Percentiles rank a stretch among this genome's conserved stretches.
Conservation (phyloP, 1,140 invertebrate genomes). For the Teleopsis dalmanni region DNA sequence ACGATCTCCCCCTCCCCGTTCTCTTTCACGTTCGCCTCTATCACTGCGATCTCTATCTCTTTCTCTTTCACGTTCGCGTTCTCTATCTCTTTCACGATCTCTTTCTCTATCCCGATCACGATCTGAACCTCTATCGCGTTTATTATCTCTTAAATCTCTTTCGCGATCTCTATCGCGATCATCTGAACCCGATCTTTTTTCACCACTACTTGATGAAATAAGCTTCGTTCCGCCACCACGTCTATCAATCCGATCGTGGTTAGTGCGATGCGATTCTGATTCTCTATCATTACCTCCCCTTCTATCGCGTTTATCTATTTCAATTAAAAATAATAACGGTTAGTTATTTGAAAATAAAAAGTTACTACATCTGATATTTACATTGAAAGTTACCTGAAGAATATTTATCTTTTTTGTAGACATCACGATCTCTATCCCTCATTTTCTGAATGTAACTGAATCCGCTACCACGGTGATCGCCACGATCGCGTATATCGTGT, state of each 20-base stretch:
- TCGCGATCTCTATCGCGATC: constrained; percentile 40
- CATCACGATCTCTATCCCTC: constrained; percentile 81
- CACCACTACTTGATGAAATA: constrained; percentile 36
- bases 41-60: constrained; percentile 33
- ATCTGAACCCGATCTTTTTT: constrained; percentile 40
- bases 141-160: constrained; percentile 30
- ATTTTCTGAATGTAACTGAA: constrained; percentile 68
- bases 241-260: constrained; percentile 64
- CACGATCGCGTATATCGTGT: constrained; percentile 52
- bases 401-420: constrained; percentile 85
- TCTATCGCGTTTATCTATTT: constrained; percentile 65
- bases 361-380: background rate
- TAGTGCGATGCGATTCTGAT: constrained; percentile 68
- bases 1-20: constrained; percentile 45
- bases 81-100: constrained; percentile 13
- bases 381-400: constrained; percentile 33
- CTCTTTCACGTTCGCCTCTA: constrained; percentile 26
- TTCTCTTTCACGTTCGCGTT: constrained; percentile 8
- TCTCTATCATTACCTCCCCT: constrained; percentile 56
- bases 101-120: constrained; percentile 70
- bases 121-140: constrained; percentile 47
- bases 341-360: constrained; percentile 1
- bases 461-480: constrained; percentile 47
- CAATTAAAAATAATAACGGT: background rate
- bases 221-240: constrained; percentile 27